Evolutionary conservation across 1,140 invertebrate species (phyloP).

Genomic region (Sinella curviseta): DNA sequence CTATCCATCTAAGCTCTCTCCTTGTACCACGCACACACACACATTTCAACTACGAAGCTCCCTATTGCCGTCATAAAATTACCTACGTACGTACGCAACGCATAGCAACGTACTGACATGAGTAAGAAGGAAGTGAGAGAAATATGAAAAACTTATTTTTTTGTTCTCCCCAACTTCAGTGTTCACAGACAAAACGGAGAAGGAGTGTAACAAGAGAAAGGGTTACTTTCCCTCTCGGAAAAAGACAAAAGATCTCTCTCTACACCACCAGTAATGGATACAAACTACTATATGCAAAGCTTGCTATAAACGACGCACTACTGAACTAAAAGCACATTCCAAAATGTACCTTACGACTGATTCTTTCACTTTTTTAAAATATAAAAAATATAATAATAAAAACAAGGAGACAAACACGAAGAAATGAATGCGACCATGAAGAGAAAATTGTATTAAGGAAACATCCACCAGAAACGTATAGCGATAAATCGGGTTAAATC

Average conservation of each 20-base stretch:
- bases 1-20: not conserved
- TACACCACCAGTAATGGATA: no score
- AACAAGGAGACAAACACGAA: slow-evolving; percentile 2
- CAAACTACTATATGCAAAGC: no score
- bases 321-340: no score
- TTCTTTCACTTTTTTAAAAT: not conserved
- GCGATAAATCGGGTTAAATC: slow-evolving; percentile 51
- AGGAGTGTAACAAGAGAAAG: not conserved
- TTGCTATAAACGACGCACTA: no score
- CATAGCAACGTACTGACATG: not conserved
- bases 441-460: slow-evolving; percentile 50
- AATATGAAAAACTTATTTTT: not conserved
- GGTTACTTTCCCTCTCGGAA: not conserved
- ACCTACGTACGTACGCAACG: not conserved
- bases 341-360: no score
- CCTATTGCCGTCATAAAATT: not conserved
- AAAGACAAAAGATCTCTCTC: no score
- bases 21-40: not conserved
- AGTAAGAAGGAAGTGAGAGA: not conserved
- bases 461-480: slow-evolving; percentile 44
- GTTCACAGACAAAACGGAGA: not conserved
- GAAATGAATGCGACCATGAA: slow-evolving; percentile 1
- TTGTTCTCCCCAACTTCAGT: not conserved
- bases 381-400: not conserved
- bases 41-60: not conserved